Conservation (phyloP, 2,888 invertebrate genomes). For the Limnephilus rhombicus region DNA sequence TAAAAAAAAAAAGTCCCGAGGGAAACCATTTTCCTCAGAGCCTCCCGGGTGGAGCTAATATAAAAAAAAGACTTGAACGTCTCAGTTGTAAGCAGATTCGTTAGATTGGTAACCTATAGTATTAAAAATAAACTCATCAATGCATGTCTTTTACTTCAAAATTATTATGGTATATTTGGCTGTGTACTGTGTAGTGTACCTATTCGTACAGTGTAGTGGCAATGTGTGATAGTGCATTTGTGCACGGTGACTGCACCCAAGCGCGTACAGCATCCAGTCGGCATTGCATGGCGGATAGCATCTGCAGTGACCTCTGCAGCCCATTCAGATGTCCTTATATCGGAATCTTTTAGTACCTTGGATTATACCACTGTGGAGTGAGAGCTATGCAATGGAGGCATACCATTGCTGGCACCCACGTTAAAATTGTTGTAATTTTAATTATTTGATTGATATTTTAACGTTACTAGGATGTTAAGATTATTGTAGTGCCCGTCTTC, state of each 20-base stretch:
- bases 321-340: slow-evolving; percentile 42
- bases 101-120: too few relatives aligned
- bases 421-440: neutral
- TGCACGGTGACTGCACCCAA: slow-evolving; percentile 34
- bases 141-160: neutral
- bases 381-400: neutral
- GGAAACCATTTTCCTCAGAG: too few relatives aligned
- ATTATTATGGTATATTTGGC: neutral
- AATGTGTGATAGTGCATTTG: neutral
- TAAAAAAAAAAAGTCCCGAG: too few relatives aligned
- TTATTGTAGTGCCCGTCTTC: neutral
- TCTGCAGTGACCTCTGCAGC: slow-evolving; percentile 45
- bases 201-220: neutral
- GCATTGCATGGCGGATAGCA: slow-evolving; percentile 32
- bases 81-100: too few relatives aligned
- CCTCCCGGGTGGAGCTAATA: too few relatives aligned
- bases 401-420: too few relatives aligned
- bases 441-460: too few relatives aligned
- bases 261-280: slow-evolving; percentile 1
- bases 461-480: neutral
- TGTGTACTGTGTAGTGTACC: neutral
- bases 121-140: neutral
- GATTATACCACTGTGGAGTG: neutral
- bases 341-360: slow-evolving; percentile 24
- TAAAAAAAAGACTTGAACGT: too few relatives aligned